Conservation (phyloP, 2,797 vertebrate species). For the Iguana delicatissima region DNA sequence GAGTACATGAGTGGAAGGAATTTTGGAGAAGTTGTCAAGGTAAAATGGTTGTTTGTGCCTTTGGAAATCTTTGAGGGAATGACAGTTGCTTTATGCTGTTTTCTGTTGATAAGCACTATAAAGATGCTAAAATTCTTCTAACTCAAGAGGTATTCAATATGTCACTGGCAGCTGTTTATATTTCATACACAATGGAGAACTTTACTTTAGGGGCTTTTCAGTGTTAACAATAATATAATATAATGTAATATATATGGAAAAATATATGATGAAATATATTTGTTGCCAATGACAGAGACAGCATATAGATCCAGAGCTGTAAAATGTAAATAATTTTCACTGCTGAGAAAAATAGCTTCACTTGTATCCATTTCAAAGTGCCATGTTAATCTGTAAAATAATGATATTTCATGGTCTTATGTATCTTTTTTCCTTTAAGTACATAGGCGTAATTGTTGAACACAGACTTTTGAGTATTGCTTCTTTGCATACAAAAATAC, state of each 20-base stretch:
- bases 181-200: slow-evolving; percentile 21
- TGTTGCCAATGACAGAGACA: accelerated
- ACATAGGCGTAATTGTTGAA: neutral
- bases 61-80: slow-evolving; percentile 35
- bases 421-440: slow-evolving; percentile 7
- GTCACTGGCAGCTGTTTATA: slow-evolving; percentile 9
- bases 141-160: neutral
- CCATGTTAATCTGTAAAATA: slow-evolving; percentile 9
- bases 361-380: slow-evolving; percentile 19
- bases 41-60: slow-evolving; percentile 42
- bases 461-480: neutral
- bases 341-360: neutral
- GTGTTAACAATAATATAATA: neutral
- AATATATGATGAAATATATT: slow-evolving; percentile 1
- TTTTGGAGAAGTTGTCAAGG: slow-evolving; percentile 27
- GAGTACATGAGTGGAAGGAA: slow-evolving; percentile 47
- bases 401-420: neutral
- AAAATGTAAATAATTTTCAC: slow-evolving; percentile 13
- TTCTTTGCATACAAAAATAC: slow-evolving; percentile 7
- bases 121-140: slow-evolving; percentile 16
- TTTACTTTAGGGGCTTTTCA: neutral
- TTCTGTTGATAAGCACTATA: neutral
- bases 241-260: too few species aligned
- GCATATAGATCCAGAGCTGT: slow-evolving; percentile 12
- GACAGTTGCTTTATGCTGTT: slow-evolving; percentile 50